Evolutionary conservation across 2,888 invertebrate species (phyloP).

Genomic region (Sminthurides aquaticus): DNA sequence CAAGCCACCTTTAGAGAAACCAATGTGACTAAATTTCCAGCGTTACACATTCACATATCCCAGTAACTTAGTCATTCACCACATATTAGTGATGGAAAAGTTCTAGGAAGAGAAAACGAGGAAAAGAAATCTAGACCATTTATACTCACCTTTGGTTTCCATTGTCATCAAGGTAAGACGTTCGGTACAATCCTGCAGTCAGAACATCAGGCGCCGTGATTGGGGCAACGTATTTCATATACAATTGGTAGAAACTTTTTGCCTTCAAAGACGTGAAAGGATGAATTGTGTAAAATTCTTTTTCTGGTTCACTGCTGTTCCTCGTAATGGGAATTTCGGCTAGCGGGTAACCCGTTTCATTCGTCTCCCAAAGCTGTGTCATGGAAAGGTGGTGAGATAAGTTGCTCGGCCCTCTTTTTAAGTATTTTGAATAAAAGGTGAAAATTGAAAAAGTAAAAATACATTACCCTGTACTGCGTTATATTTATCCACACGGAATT

Average conservation of each 20-base stretch:
- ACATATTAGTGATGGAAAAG: no score
- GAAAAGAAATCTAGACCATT: no score
- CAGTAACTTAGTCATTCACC: no score
- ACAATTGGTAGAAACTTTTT: background rate
- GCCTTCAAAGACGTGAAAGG: background rate
- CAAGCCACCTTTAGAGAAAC: constrained; percentile 23
- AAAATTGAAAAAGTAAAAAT: no score
- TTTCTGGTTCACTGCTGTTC: background rate
- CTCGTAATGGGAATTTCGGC: background rate
- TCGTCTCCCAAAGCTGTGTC: background rate
- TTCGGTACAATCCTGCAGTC: constrained; percentile 14
- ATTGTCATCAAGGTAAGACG: constrained; percentile 9
- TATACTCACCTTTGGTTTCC: constrained; percentile 12
- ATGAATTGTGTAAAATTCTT: background rate
- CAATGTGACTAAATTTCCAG: no score
- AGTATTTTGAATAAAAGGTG: no score
- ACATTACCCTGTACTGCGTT: no score
- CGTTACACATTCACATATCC: no score
- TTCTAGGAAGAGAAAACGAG: no score
- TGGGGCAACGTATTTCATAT: constrained; percentile 2
- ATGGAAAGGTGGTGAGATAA: no score
- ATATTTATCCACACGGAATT: no score
- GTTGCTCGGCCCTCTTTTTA: no score
- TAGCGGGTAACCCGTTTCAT: background rate
- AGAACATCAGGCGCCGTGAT: constrained; percentile 1